Evolutionary conservation across 2,888 invertebrate species (phyloP), one percentile per base, ranked within the genome.

Genomic region (Temnothorax unifasciatus): DNA sequence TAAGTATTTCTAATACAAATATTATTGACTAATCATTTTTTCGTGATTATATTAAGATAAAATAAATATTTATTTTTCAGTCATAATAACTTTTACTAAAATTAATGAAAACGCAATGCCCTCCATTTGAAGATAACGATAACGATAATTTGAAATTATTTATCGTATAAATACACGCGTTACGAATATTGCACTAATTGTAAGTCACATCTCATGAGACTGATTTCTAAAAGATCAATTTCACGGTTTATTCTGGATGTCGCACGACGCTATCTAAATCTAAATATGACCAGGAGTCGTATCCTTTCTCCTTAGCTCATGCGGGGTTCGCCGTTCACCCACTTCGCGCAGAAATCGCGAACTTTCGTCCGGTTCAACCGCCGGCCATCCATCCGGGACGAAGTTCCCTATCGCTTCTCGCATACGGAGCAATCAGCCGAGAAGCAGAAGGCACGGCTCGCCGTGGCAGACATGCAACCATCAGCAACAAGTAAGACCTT

Each of bases 401-500:
- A 88, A 88, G 85, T 89, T 86, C 21, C 82, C 85, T 85, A 85
- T 85, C 82, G 82, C 54, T 85, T 47, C 73, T 83, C 86, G 87
- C 86, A 83, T 90, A 89, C 88, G 87, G 92, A 90, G 91, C 91
- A 90, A 92, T 92, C 92, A 91, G 88, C 91, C 85, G 89, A 88
- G 88, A 91, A 92, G 93, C 92, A 92, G 89, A 92, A 90, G 91
- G 90, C 90, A 90, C 88, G 91, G 89, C 87, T 50, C 52, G 87
- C 85, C 86, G 85, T 88, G 90, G 91, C 91, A 93, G 93, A 94
- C 94, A 94, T 94, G 94, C 94, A 93, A 94, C 92, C 92, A 92
- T 93, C 93, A 94, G 94, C 94, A 94, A 94, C 93, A 94, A 94
- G 94, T 94, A 93, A 93, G 91, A 93, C 91, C 91, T 92, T 92